Evolutionary conservation across 1,140 invertebrate species (phyloP).

Genomic region (Pararge aegeria): DNA sequence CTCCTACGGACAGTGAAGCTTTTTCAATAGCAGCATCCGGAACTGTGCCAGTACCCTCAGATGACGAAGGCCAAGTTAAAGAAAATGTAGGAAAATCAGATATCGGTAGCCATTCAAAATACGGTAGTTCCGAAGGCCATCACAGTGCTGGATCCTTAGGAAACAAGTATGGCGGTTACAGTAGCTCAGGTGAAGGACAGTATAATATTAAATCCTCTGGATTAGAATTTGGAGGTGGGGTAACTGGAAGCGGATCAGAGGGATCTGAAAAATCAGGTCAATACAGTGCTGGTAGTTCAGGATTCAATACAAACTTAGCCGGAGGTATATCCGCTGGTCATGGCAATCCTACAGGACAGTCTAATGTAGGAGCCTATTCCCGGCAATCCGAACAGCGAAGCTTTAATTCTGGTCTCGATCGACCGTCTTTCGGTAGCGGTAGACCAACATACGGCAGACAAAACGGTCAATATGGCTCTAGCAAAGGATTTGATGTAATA

Average conservation of each 20-base stretch:
- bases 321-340: neutral
- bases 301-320: neutral
- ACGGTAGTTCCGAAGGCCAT: neutral
- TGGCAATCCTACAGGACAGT: neutral
- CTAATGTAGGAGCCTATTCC: neutral
- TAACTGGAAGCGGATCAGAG: neutral
- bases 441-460: neutral
- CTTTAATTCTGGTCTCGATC: neutral
- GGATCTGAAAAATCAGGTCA: conserved; percentile 8
- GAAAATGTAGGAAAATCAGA: neutral
- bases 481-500: neutral
- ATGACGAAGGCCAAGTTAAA: conserved; percentile 12
- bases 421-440: neutral
- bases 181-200: neutral
- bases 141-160: neutral
- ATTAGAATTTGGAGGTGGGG: neutral
- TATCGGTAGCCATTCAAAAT: conserved; percentile 5
- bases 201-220: neutral
- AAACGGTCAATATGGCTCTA: neutral
- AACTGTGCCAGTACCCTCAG: conserved; percentile 12
- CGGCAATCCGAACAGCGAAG: neutral
- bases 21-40: conserved; percentile 52
- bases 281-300: neutral
- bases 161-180: neutral
- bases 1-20: conserved; percentile 41